These are phyloP conservation scores for Podocnemis expansa DNA, from an alignment of 2,113 vertebrate species.

Conservation along the genomic window DNA sequence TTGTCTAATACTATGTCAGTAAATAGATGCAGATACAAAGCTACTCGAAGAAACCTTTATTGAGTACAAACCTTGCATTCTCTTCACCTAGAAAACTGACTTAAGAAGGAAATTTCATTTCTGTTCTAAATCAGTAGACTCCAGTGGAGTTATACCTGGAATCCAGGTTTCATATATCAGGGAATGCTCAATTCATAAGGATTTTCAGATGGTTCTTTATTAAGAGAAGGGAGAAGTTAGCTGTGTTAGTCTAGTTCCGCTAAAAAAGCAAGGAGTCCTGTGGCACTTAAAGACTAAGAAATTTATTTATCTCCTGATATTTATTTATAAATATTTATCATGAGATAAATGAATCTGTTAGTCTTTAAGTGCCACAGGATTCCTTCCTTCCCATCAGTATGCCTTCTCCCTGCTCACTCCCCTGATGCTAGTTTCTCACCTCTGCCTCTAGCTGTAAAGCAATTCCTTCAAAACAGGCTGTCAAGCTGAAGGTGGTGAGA, in stretches of 20 bases:
- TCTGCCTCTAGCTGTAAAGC: accelerated
- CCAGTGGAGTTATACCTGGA: conserved; percentile 17
- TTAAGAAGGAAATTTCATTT: conserved; percentile 16
- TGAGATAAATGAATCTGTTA: too few relatives aligned
- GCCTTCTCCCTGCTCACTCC: neutral
- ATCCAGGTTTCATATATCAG: conserved; percentile 15
- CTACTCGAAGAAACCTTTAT: conserved; percentile 3
- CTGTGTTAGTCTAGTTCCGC: too few relatives aligned
- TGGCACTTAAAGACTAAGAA: too few relatives aligned
- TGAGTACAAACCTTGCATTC: neutral
- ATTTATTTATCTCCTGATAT: too few relatives aligned
- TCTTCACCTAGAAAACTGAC: neutral
- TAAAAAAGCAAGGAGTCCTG: too few relatives aligned
- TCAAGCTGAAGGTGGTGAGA: neutral
- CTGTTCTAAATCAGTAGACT: neutral
- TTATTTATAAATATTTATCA: too few relatives aligned
- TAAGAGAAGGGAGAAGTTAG: neutral
- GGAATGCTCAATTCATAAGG: neutral
- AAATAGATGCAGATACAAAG: conserved; percentile 23
- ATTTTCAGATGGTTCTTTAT: neutral
- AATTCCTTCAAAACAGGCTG: neutral
- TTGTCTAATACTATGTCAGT: neutral
- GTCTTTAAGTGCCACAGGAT: too few relatives aligned
- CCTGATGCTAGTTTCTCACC: neutral
- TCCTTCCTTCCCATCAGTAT: too few relatives aligned